phyloP scores from a whole-genome alignment of 2,113 vertebrate genomes.

The Lamprologus lemairii region DNA sequence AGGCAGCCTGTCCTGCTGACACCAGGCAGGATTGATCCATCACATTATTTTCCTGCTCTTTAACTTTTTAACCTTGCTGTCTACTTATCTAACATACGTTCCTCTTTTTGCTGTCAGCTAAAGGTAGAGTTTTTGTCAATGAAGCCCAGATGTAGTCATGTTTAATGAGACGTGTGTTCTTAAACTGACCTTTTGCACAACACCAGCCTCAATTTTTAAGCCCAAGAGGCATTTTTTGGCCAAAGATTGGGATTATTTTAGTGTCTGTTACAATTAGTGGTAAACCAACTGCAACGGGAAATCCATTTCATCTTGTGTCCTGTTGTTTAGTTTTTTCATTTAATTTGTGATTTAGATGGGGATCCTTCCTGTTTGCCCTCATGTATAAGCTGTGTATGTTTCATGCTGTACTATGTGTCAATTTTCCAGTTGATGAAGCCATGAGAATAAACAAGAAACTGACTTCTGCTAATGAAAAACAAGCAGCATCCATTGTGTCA shows the following conservation, averaged over 20 bases:
- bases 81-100: background rate
- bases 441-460: conserved; percentile 80
- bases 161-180: background rate
- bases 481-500: conserved; percentile 72
- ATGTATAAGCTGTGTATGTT: background rate
- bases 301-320: background rate
- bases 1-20: background rate
- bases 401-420: background rate
- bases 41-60: background rate
- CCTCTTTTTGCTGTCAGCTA: background rate
- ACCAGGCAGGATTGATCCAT: background rate
- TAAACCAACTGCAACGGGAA: background rate
- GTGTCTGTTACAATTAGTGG: background rate
- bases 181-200: background rate
- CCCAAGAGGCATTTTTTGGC: background rate
- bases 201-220: background rate
- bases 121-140: background rate
- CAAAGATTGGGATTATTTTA: background rate
- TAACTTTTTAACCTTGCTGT: background rate
- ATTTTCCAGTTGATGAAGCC: conserved; percentile 80
- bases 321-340: background rate
- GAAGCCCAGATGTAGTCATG: background rate
- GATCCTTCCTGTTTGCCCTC: background rate
- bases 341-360: background rate
- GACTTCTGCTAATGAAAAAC: conserved; percentile 73